Conservation (phyloP, 2,797 vertebrate genomes). For the Euphonia xanthogaster region DNA sequence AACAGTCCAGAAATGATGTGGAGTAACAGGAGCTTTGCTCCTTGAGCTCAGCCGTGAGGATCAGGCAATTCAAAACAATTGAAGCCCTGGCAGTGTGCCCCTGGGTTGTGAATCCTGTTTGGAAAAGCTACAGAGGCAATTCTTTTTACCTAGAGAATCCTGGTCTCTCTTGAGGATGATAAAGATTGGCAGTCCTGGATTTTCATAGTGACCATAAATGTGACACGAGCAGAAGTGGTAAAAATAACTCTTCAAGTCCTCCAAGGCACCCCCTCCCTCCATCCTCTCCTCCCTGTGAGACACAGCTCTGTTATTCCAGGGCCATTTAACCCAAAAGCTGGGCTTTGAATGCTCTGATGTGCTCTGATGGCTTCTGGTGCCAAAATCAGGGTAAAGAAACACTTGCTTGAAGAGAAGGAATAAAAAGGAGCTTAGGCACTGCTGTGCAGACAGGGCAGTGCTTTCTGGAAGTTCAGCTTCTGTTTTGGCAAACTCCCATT, state of each 20-base stretch:
- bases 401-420: background rate
- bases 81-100: background rate
- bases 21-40: background rate
- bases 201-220: background rate
- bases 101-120: background rate
- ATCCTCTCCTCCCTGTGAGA: background rate
- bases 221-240: background rate
- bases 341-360: background rate
- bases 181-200: background rate
- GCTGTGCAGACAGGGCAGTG: background rate
- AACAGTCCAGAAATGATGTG: background rate
- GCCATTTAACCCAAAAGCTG: background rate
- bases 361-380: background rate
- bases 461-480: background rate
- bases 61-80: background rate
- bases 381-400: slow-evolving; percentile 28
- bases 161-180: background rate
- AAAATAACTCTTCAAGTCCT: background rate
- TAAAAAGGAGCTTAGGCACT: background rate
- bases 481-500: background rate
- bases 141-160: background rate
- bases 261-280: background rate
- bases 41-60: background rate
- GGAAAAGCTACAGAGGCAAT: background rate
- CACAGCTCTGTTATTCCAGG: background rate